Base-by-base conservation (phyloP, 2,888 invertebrate species). In the Catocala fraxini region DNA sequence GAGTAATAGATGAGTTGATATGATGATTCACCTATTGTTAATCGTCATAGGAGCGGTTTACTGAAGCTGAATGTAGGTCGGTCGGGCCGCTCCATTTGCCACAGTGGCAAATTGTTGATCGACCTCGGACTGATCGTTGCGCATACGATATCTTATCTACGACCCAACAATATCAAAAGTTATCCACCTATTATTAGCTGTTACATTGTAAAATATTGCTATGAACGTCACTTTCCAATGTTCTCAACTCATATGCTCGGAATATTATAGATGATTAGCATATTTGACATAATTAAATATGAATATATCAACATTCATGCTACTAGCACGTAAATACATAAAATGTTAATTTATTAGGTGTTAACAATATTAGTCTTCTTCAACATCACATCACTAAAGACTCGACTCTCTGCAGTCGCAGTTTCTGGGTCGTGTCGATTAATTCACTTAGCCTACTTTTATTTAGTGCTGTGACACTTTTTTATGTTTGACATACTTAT, bases 381-480 rank as follows among this genome's bases (percentile, higher is more conserved):
- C 59, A 69, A 68, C 70, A 71, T 69, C 77, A 61, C 73, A 73
- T 68, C 72, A 67, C 48, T 60, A 75, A 68, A 77, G 77, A 80
- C 70, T 77, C 72, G 65, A 70, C 72, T 83, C 81, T 82, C 75
- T 63, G 65, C 63, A 71, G 63, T 69, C 67, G 63, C 85, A 83
- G 84, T 92, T 93, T 92, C 92, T 93, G 91, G 93, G 93, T 91
- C 92, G 89, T 83, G 82, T 89, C 87, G 89, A 90, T 88, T 91
- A 89, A 90, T 90, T 89, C 88, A 91, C 89, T 92, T 92, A 92
- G 87, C 92, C 92, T 89, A 92, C 90, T 91, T 93, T 91, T 89
- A 86, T 90, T 87, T 86, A 87, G 85, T 84, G 84, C 89, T 89
- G 89, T 91, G 89, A 89, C 89, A 91, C 86, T 89, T 88, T 88